Evolutionary conservation across 1,140 invertebrate species (phyloP), one percentile per base, ranked within the genome.

Genomic region (Stenopsyche tienmushanensis): DNA sequence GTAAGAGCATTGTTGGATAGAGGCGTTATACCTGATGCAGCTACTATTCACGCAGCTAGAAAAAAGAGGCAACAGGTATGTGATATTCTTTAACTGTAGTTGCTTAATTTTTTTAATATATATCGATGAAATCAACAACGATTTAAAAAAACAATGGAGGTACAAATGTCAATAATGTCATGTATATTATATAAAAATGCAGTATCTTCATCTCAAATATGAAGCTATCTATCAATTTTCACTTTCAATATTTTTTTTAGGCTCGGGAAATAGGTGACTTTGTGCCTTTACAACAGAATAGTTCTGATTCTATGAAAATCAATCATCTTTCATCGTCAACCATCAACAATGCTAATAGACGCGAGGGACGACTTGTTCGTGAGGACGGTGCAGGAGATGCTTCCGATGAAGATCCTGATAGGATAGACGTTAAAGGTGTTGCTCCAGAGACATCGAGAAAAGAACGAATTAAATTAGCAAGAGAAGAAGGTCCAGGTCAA

Each of bases 1-100:
- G 78, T 81, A 47, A 74, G 79, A 25, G 79, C 78, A 23, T 75
- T 78, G 62, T 71, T 93, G 63, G 88, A 92, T 79, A 90, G 88
- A 78, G 96, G 95, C 49, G 88, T 88, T 71, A 98, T 98, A 73
- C 96, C 96, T 17, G 94, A 98, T 85, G 94, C 96, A 8, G 94
- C 93, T 39, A 90, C 95, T 82, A 98, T 98, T 76, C 95, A 98
- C 80, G 92, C 93, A 64, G 93, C 94, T 18, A 84, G 95, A 71
- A 98, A 97, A 80, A 86, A 90, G 66, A 83, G 95, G 71, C 94
- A 97, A 80, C 86, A 92, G 83, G 94, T 81, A 26, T 21, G 17
- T 44, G 34, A 65, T 39, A 25, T 13, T 49, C 2, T 18, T 42
- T 57, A 44, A 50, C 7, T 15, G 20, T 49, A 15, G 15, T n/a